Evolutionary conservation across 1,140 invertebrate species (phyloP), one percentile per base, ranked within the genome.

Genomic region (Eciton burchellii): DNA sequence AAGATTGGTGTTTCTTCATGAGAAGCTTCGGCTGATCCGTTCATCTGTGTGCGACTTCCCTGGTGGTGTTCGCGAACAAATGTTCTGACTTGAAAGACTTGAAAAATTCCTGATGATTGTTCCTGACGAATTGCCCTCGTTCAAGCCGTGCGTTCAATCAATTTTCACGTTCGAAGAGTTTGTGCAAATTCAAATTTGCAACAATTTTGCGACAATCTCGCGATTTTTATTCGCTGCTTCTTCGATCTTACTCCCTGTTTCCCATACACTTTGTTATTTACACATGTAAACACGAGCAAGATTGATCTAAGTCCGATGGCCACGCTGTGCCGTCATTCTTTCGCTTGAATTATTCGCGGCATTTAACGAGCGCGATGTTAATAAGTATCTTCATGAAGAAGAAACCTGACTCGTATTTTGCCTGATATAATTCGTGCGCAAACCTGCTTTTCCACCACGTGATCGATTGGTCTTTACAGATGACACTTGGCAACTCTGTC

Each of bases 11-110:
- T 54, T 59, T 35, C 70, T 35, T 21, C 21, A 52, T 43, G 4
- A 35, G 45, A 47, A 74, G 35, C 60, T 16, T 43, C 49, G 21
- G 26, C 43, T 41, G 62, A 62, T 1, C 1, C 26, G 26, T 47
- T 74, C 43, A 74, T 47, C 26, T 49, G n/a, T 43, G 47, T 73
- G 35, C 19, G 21, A 72, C 19, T 72, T 43, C 54, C 41, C 26
- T 59, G 71, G 41, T n/a, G 21, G 41, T 57, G 21, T 59, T 21
- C 35, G 35, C 6, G 35, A 35, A 35, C 2, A 2, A 35, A 35
- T 35, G 35, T 35, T 35, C 35, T 6, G 35, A 6, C 60, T 72
- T 24, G 29, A 12, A 59, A 72, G 24, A 45, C 21, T 45, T 59
- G 0, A 3, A 60, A 73, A 72, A 35, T 43, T 59, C 14, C 57